Evolutionary conservation across 2,888 invertebrate species (phyloP).

Genomic region (Synergus itoensis): DNA sequence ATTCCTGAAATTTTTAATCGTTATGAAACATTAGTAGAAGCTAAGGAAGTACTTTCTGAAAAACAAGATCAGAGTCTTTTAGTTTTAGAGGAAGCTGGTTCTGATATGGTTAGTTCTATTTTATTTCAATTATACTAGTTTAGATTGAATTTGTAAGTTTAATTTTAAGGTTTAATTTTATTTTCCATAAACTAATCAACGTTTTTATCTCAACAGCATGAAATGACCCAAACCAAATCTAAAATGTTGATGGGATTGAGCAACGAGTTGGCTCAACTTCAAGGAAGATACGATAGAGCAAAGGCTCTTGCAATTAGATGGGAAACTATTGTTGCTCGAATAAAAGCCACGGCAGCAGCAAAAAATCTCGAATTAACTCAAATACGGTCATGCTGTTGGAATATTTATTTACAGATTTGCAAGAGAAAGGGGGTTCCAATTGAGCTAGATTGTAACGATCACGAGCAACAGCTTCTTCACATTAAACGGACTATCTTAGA

Average conservation of each 20-base stretch:
- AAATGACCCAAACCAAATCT: constrained; percentile 82
- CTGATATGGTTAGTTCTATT: constrained; percentile 77
- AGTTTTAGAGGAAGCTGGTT: constrained; percentile 80
- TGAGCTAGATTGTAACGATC: constrained; percentile 78
- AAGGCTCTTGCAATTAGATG: constrained; percentile 82
- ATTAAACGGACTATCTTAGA: constrained; percentile 83
- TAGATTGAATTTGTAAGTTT: background rate
- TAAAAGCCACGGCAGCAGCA: constrained; percentile 81
- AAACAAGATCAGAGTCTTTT: constrained; percentile 81
- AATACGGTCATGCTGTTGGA: constrained; percentile 79
- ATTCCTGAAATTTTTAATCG: constrained; percentile 83
- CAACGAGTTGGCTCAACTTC: constrained; percentile 81
- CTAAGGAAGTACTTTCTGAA: constrained; percentile 80
- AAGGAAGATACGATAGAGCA: constrained; percentile 82
- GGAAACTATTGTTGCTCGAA: constrained; percentile 81
- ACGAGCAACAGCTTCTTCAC: constrained; percentile 82
- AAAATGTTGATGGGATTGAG: constrained; percentile 83
- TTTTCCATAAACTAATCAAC: background rate
- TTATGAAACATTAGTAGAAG: constrained; percentile 82
- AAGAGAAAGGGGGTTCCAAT: constrained; percentile 79
- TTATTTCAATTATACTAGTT: background rate
- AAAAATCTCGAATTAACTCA: constrained; percentile 78
- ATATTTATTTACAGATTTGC: constrained; percentile 83
- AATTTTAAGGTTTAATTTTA: too few species aligned
- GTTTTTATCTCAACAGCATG: constrained; percentile 60